Base-by-base conservation (phyloP, 2,888 invertebrate species). In the Drepana falcataria region DNA sequence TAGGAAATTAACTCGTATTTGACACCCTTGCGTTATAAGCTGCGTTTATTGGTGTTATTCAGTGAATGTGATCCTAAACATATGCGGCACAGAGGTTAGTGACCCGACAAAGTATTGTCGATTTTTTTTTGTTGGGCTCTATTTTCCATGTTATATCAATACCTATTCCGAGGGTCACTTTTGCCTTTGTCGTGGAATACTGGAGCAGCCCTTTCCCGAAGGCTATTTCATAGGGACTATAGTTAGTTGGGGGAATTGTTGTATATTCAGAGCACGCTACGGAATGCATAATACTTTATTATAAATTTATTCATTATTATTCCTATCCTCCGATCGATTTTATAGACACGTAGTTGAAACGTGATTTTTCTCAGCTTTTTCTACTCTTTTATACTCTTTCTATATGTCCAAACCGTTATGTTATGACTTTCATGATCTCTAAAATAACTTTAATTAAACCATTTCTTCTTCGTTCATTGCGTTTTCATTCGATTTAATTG, bases 131-230 rank as follows among this genome's bases (percentile, higher is more conserved):
- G 55, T 54, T 56, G 35, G 33, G 52, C 52, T 48, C 41, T 56
- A 55, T 59, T 48, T 35, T 9, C 49, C 21, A 49, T 53, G 52
- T 47, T 58, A 57, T 55, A 59, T 60, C 53, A 60, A 61, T 66
- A 57, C 59, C 51, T 57, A 49, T 58, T 56, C 51, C 48, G 48
- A 48, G 48, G 37, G 33, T 53, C 58, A 63, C 41, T 49, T 55
- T 63, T 55, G 58, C 67, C 61, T 73, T 75, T 76, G 69, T 71
- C 64, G 59, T 68, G 21, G 21, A 21, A 69, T 68, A 66, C 59
- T 56, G 54, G 62, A 64, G 61, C 62, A 66, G 69, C 59, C 65
- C 65, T 65, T 66, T 64, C 69, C 65, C 58, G 57, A 54, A 65
- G 69, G 69, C 56, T 63, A 56, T 60, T 73, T 70, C 64, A 67